phyloP scores from a whole-genome alignment of 2,888 invertebrate genomes.

The Spodoptera exigua region DNA sequence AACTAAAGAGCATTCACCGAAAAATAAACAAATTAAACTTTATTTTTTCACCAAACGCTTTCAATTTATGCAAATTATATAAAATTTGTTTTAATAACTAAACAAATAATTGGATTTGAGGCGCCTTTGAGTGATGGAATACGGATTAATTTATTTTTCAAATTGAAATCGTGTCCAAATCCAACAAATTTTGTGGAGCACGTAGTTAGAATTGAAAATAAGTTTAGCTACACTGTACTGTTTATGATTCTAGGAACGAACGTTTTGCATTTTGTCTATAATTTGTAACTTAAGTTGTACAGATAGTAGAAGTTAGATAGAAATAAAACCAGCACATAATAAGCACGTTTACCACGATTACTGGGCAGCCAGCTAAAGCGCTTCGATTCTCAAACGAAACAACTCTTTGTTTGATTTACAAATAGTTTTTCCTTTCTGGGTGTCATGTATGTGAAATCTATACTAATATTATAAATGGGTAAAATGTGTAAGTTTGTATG shows the following conservation, averaged over 20 bases:
- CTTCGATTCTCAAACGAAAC: too few relatives aligned
- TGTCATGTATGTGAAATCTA: too few relatives aligned
- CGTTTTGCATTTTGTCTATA: too few relatives aligned
- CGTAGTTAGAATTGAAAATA: slow-evolving; percentile 57
- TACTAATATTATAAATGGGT: too few relatives aligned
- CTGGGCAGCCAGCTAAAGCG: too few relatives aligned
- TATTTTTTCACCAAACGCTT: slow-evolving; percentile 16
- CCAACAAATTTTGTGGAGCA: slow-evolving; percentile 34
- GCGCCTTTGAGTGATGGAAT: slow-evolving; percentile 44
- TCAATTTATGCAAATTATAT: slow-evolving; percentile 30
- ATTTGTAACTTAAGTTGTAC: background rate
- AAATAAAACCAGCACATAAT: background rate
- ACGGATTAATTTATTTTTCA: slow-evolving; percentile 62
- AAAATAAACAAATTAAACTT: slow-evolving; percentile 14
- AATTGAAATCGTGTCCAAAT: slow-evolving; percentile 56
- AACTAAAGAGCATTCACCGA: slow-evolving; percentile 2
- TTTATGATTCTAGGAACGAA: slow-evolving; percentile 50
- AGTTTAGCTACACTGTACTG: slow-evolving; percentile 40
- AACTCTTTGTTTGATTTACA: too few relatives aligned
- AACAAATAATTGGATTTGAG: slow-evolving; percentile 50
- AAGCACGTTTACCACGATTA: too few relatives aligned
- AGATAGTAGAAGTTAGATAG: slow-evolving; percentile 9
- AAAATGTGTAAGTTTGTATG: too few relatives aligned
- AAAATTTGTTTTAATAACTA: slow-evolving; percentile 30
- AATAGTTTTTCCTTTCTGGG: too few relatives aligned